Percentiles rank a stretch among this genome's conserved stretches.
phyloP scores from a whole-genome alignment of 92 coral and sea anemone genomes.

The Meandrina meandrites region DNA sequence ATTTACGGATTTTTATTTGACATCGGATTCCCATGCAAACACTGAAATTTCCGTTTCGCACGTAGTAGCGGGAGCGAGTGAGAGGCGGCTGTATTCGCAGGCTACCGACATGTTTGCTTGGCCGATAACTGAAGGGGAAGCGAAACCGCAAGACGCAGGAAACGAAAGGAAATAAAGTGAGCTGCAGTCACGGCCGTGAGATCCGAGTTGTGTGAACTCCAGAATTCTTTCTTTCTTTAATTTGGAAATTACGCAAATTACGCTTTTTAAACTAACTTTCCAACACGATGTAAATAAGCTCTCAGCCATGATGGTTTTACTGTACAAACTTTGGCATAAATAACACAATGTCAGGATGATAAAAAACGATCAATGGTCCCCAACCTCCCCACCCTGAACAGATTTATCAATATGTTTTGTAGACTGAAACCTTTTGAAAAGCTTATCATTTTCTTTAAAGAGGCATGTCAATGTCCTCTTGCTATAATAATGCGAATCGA shows the following conservation, averaged over 20 bases:
- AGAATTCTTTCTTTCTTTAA: too few relatives aligned
- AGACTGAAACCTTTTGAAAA: constrained; percentile 30
- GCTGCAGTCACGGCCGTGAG: not conserved
- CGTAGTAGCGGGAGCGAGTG: too few relatives aligned
- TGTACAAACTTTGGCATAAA: not conserved
- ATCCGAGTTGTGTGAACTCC: not conserved
- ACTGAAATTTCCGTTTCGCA: too few relatives aligned
- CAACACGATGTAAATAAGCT: too few relatives aligned
- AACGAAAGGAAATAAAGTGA: not conserved
- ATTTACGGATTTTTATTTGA: too few relatives aligned
- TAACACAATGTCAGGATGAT: not conserved
- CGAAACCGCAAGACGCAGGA: not conserved
- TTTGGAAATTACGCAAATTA: too few relatives aligned
- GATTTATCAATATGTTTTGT: not conserved
- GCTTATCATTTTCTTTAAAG: constrained; percentile 78
- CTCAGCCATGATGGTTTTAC: not conserved
- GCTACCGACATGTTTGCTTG: too few relatives aligned
- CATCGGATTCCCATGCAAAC: too few relatives aligned
- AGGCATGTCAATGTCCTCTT: constrained; percentile 84
- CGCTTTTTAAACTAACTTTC: too few relatives aligned
- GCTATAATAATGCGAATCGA: constrained; percentile 72
- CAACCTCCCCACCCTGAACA: not conserved
- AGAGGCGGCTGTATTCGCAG: too few relatives aligned
- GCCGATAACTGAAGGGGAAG: too few relatives aligned
- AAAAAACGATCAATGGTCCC: not conserved